A percentile compares a stretch with the other conserved stretches of the same genome.
These are phyloP conservation scores for Smutsia temminckii DNA, from an alignment of 2,797 vertebrate genomes.

Conservation along the genomic window DNA sequence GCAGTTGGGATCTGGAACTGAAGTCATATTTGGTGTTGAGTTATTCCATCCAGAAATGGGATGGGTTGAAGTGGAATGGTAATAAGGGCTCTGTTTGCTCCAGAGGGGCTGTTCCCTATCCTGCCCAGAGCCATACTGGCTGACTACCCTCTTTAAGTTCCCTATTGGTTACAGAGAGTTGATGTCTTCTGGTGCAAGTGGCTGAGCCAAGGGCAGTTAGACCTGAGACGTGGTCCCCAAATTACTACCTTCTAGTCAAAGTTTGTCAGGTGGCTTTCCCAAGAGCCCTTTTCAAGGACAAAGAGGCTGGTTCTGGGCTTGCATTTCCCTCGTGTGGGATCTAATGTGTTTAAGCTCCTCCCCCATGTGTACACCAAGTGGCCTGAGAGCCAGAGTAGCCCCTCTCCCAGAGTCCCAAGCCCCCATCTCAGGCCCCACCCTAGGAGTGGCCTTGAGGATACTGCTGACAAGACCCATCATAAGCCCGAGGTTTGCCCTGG, in stretches of 20 bases:
- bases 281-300: conserved; percentile 21
- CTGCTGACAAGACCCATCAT: background rate
- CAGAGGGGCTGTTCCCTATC: conserved; percentile 21
- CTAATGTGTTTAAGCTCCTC: background rate
- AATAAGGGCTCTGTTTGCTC: conserved; percentile 53
- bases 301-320: background rate
- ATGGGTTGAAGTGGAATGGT: conserved; percentile 54
- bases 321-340: background rate
- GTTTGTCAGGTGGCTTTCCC: conserved; percentile 32
- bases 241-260: conserved; percentile 56
- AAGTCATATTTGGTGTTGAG: conserved; percentile 34
- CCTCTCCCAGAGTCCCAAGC: too few relatives aligned
- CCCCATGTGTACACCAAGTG: background rate
- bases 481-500: conserved; percentile 61
- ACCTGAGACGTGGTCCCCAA: conserved; percentile 31
- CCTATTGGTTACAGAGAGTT: conserved; percentile 70
- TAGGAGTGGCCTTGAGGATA: background rate
- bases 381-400: background rate
- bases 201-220: conserved; percentile 56
- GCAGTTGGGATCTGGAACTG: conserved; percentile 42
- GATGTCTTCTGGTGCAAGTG: conserved; percentile 49
- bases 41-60: background rate
- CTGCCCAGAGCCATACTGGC: conserved; percentile 57
- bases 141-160: conserved; percentile 42
- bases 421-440: background rate